Evolutionary conservation across 2,888 invertebrate genomes (phyloP).

Genomic region (Lamellibrachia columna): DNA sequence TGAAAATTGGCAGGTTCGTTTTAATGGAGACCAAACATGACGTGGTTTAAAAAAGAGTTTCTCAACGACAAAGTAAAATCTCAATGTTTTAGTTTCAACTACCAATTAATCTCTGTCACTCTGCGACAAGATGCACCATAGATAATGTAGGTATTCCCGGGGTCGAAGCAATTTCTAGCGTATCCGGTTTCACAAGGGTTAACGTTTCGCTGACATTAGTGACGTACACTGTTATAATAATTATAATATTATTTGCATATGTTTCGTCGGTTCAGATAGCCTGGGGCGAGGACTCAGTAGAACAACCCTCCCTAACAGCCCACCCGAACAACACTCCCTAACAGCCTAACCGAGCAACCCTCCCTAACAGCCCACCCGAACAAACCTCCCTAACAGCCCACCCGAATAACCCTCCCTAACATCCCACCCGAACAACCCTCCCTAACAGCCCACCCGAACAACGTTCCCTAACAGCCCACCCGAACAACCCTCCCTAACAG

Average conservation of each 20-base stretch:
- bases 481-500: no score
- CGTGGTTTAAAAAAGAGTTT: background rate
- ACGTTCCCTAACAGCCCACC: no score
- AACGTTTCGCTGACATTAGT: background rate
- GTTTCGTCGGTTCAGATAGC: background rate
- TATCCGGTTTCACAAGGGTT: background rate
- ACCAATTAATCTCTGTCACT: background rate
- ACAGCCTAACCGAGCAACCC: no score
- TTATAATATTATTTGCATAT: background rate
- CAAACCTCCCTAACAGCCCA: no score
- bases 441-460: no score
- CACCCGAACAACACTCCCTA: no score
- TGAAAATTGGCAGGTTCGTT: background rate
- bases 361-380: no score
- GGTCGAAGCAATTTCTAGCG: background rate
- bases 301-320: no score
- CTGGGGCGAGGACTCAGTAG: background rate
- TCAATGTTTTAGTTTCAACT: background rate
- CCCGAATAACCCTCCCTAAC: no score
- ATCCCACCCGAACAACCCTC: no score
- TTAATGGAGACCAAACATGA: background rate
- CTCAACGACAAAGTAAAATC: background rate
- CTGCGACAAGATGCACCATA: background rate
- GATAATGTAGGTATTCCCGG: background rate
- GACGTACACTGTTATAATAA: background rate